phyloP scores from a whole-genome alignment of 2,888 invertebrate species.

The Drosophila melanosoma region DNA sequence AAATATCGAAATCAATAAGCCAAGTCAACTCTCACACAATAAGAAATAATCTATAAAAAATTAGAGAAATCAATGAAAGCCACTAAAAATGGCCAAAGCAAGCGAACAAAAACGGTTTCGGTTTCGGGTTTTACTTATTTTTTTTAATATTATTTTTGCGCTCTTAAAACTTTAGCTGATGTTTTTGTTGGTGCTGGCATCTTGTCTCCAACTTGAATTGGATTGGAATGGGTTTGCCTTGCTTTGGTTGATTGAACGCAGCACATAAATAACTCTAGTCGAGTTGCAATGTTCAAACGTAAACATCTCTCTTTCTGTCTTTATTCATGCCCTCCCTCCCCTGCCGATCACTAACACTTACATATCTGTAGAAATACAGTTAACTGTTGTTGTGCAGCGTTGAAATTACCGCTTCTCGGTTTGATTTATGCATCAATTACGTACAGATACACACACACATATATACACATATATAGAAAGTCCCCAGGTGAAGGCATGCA shows the following conservation, averaged over 20 bases:
- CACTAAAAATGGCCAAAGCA: constrained; percentile 40
- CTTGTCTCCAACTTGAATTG: constrained; percentile 17
- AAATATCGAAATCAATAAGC: constrained; percentile 68
- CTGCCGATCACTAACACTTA: neutral
- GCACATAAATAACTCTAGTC: constrained; percentile 52
- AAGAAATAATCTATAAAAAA: constrained; percentile 63
- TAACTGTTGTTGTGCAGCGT: constrained; percentile 60
- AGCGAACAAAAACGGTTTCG: constrained; percentile 68
- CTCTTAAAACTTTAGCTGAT: constrained; percentile 17
- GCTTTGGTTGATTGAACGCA: constrained; percentile 63
- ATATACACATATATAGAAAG: constrained; percentile 46
- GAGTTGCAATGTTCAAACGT: constrained; percentile 46
- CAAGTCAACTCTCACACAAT: constrained; percentile 21
- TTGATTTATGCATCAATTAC: constrained; percentile 78
- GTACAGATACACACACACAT: constrained; percentile 35
- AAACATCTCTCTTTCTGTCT: constrained; percentile 27
- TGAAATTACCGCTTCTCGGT: constrained; percentile 62
- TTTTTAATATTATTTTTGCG: constrained; percentile 25
- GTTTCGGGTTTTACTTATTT: constrained; percentile 37
- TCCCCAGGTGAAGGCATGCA: constrained; percentile 31
- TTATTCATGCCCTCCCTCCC: neutral
- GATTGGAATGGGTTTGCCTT: constrained; percentile 22
- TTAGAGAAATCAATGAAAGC: constrained; percentile 75
- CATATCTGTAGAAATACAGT: constrained; percentile 60
- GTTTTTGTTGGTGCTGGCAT: constrained; percentile 19